These are phyloP conservation scores for Calyptomena viridis DNA, from an alignment of 2,113 vertebrate species.

Conservation along the genomic window DNA sequence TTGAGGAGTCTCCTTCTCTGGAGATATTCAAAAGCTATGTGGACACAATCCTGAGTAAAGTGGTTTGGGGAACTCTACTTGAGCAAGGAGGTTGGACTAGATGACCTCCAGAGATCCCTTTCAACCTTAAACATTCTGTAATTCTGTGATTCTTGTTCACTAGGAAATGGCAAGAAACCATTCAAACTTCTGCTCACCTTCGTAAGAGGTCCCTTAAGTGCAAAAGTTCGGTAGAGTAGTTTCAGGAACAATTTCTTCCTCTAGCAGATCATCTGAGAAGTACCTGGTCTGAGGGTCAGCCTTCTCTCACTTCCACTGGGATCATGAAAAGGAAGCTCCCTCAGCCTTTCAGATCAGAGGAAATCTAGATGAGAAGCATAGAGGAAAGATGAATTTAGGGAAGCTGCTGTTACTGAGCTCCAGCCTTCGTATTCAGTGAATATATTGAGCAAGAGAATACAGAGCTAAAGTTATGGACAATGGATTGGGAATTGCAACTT, in stretches of 20 bases:
- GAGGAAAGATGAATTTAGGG: background rate
- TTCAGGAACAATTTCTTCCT: background rate
- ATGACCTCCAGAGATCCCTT: background rate
- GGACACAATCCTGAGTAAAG: background rate
- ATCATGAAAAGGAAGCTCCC: background rate
- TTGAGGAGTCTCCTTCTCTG: background rate
- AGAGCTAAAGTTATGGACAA: background rate
- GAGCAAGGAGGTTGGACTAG: background rate
- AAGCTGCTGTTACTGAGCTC: background rate
- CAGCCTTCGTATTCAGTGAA: background rate
- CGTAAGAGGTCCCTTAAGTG: background rate
- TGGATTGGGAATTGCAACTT: background rate
- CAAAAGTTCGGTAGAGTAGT: background rate
- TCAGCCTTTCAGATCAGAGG: background rate
- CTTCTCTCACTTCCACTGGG: background rate
- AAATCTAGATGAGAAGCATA: background rate
- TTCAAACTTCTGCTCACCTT: background rate
- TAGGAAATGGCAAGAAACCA: background rate
- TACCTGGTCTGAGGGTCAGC: background rate
- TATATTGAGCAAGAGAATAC: background rate
- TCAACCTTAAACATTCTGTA: background rate
- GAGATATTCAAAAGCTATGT: background rate
- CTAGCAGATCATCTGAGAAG: background rate
- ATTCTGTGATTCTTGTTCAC: background rate
- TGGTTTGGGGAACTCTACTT: background rate